Evolutionary conservation across 92 coral and sea anemone genomes (phyloP), one percentile per base, ranked within the genome.

Genomic region (Epizoanthus rinbou): DNA sequence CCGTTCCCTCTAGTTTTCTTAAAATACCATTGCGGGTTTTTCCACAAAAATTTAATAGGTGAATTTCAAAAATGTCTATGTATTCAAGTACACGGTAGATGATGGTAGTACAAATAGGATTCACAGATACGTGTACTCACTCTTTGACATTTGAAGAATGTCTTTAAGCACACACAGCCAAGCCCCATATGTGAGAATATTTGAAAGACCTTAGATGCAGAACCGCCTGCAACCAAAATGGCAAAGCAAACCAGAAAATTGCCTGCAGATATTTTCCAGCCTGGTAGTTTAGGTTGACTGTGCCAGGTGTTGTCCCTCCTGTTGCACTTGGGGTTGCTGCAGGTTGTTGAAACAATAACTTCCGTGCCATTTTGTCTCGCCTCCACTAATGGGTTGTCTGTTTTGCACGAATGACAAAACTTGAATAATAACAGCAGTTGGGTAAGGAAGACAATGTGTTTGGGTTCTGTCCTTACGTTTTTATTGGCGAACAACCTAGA

Each of bases 391-490:
- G 76, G 85, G 76, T 63, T 28, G 22, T 80, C 76, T 23, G 74
- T 31, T 52, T 24, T 69, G 18, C 75, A 69, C 52, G 52, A 37
- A 18, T 25, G 52, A 53, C 89, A 86, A 25, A 81, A 69, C 8
- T 81, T 33, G 39, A 81, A 81, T 9, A 81, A 64, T 2, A 84
- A 69, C 53, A 88, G 2, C 52, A 88, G 59, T 57, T 88, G 91
- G 1, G 85, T 62, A 73, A 84, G 47, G 60, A 88, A 88, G n/a
- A 84, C 91, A 17, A 87, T 41, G 56, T 75, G 74, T 68, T 88
- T 88, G 2, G 88, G 88, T 17, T 84, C 85, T 9, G 84, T 73
- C 62, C 89, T 72, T 16, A 85, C 43, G 54, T 88, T 85, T 52
- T 76, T 75, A 47, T 11, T 7, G 2, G 7, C 53, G 7, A 47